Evolutionary conservation across 1,140 invertebrate genomes (phyloP), one percentile per base, ranked within the genome.

Genomic region (Cydia fagiglandana): DNA sequence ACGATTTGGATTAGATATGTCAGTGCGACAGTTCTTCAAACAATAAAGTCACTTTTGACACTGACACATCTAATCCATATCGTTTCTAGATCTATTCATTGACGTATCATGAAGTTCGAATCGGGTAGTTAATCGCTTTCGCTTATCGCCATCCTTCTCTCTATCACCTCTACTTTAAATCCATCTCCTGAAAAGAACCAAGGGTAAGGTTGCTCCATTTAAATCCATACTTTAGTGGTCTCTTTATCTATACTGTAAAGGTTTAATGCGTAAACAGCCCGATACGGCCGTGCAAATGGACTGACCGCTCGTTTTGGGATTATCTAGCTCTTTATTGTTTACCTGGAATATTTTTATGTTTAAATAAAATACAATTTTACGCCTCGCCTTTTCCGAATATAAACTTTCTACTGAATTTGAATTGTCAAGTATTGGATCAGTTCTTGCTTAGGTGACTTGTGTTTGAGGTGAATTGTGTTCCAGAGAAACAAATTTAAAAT

Each of bases 221-320:
- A 87, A 87, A 86, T 84, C 79, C 82, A 85, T 80, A 84, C 77
- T 89, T 90, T 90, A 90, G 80, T 83, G 81, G 82, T 84, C 74
- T 86, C 79, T 85, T 88, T 87, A 87, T 89, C 80, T 83, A 78
- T 80, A 86, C 83, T 77, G 76, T 75, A 78, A 77, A 70, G 68
- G 75, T 74, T 77, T 75, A 81, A 82, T 81, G 81, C 83, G 81
- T 81, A 83, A 86, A 86, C 80, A 81, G 66, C 74, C 75, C 77
- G 80, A 81, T 83, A 79, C 56, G n/a, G 30, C 28, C 28, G 47
- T 73, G 68, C 61, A 79, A 79, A 84, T 78, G 82, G 73, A 79
- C 75, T 28, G 64, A 56, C 77, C 80, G 77, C 41, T 75, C 78
- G 75, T 76, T 78, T 61, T 64, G 70, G 77, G 76, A 78, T 84